A percentile compares a stretch with the other conserved stretches of the same genome.
Evolutionary conservation across 1,140 invertebrate genomes (phyloP).

Genomic region (Ladona fulva): DNA sequence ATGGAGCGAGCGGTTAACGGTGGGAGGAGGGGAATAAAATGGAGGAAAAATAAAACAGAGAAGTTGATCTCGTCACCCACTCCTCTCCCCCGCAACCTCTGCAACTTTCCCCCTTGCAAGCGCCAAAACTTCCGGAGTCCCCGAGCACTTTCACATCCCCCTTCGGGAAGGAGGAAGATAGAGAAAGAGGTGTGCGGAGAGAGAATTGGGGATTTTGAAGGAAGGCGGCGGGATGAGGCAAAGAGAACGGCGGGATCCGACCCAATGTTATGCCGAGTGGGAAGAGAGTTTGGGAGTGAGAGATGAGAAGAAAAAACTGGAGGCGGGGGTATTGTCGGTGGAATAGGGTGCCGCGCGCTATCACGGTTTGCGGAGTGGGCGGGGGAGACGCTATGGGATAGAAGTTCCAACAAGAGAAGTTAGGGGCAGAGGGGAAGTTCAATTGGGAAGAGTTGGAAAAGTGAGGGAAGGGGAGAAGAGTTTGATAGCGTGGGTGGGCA

Average conservation of each 20-base stretch:
- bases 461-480: not conserved
- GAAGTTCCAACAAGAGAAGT: not conserved
- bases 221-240: not conserved
- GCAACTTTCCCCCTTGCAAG: not conserved
- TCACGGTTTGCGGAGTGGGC: not conserved
- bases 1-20: not conserved
- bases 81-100: not conserved
- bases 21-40: not conserved
- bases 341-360: not conserved
- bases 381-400: not conserved
- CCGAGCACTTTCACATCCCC: constrained; percentile 1
- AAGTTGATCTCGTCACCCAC: constrained; percentile 7
- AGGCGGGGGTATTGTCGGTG: too few species aligned
- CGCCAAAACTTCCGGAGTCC: constrained; percentile 1
- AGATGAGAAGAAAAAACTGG: not conserved
- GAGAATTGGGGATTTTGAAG: not conserved
- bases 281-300: too few species aligned
- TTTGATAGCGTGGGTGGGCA: not conserved
- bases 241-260: not conserved
- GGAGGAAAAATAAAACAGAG: constrained; percentile 5
- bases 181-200: not conserved
- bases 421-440: constrained; percentile 1
- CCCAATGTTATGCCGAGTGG: too few species aligned
- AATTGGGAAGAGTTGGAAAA: not conserved
- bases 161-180: not conserved